Evolutionary conservation across 2,797 vertebrate genomes (phyloP), one percentile per base, ranked within the genome.

Genomic region (Mus minutoides): DNA sequence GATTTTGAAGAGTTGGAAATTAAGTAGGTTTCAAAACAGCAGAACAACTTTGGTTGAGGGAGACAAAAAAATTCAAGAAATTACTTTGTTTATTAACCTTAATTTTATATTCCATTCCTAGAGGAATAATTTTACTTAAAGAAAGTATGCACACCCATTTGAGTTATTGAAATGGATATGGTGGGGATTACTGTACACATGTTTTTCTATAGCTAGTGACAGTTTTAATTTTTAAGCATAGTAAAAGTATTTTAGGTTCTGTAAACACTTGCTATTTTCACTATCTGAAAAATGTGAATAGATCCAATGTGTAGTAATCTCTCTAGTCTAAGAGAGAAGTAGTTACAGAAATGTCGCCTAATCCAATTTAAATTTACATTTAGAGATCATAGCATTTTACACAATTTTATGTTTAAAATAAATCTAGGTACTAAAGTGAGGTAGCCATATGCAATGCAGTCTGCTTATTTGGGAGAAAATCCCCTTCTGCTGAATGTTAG

Each of bases 91-190:
- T 82, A 40, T 91, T 92, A 76, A 58, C 52, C 31, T 86, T 91
- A 90, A 80, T 77, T 88, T 82, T 40, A 37, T 77, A 80, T 88
- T 96, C 93, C 14, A 62, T 89, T 94, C 13, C 40, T 67, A 93
- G 29, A 71, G 64, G 8, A 37, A 0, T 91, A 67, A 69, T 84
- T 96, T 87, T 90, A 46, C 86, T 91, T 75, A 89, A 94, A 91
- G 40, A 1, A 85, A 67, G 16, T 87, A 1, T 90, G 49, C 43
- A 84, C 2, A 75, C 26, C 43, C 4, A 76, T 89, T 80, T 91
- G 62, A 86, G 13, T 56, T 46, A 54, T 1, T 76, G 71, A 83
- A 92, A 90, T 90, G 85, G 58, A 37, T 62, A 14, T 26, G 60
- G 62, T 26, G 13, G 54, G 82, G 91, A 89, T 87, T 75, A 43